These are phyloP conservation scores for Petrocephalus zakoni DNA, from an alignment of 2,113 vertebrate genomes.

Conservation along the genomic window DNA sequence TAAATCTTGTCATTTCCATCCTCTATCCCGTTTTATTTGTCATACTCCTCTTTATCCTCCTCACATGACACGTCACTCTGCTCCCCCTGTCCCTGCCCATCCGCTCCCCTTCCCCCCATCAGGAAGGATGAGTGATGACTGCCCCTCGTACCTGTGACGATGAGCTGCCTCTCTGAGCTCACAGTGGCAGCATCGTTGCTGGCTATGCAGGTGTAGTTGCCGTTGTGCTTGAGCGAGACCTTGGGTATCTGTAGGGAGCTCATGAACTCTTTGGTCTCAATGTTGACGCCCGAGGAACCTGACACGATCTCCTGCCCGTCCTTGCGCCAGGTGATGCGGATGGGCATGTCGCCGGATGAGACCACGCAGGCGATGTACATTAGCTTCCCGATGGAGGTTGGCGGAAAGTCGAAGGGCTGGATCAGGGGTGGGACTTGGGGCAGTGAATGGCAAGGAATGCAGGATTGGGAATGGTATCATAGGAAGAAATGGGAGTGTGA, in stretches of 20 bases:
- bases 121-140: not conserved
- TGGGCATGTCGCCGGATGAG: slow-evolving; percentile 96
- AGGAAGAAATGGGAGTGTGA: not conserved
- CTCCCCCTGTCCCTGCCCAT: slow-evolving; percentile 5
- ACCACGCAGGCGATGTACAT: slow-evolving; percentile 99
- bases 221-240: slow-evolving; percentile 93
- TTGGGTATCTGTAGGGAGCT: slow-evolving; percentile 97
- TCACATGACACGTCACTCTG: not conserved
- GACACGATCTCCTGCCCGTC: slow-evolving; percentile 93
- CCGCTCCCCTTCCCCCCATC: not conserved
- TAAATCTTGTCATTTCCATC: not conserved
- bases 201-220: slow-evolving; percentile 98
- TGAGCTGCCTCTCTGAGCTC: slow-evolving; percentile 92
- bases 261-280: slow-evolving; percentile 99
- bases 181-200: slow-evolving; percentile 93
- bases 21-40: not conserved
- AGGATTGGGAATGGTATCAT: slow-evolving; percentile 29
- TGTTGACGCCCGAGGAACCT: slow-evolving; percentile 85
- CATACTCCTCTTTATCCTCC: not conserved
- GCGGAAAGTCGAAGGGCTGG: slow-evolving; percentile 97
- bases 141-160: slow-evolving; percentile 78
- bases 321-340: slow-evolving; percentile 96
- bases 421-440: slow-evolving; percentile 87
- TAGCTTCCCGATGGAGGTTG: slow-evolving; percentile 91
- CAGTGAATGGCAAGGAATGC: slow-evolving; percentile 44